A percentile compares a stretch with the other conserved stretches of the same genome.
phyloP scores from a whole-genome alignment of 2,888 invertebrate genomes.

The Ophion ventricosus region DNA sequence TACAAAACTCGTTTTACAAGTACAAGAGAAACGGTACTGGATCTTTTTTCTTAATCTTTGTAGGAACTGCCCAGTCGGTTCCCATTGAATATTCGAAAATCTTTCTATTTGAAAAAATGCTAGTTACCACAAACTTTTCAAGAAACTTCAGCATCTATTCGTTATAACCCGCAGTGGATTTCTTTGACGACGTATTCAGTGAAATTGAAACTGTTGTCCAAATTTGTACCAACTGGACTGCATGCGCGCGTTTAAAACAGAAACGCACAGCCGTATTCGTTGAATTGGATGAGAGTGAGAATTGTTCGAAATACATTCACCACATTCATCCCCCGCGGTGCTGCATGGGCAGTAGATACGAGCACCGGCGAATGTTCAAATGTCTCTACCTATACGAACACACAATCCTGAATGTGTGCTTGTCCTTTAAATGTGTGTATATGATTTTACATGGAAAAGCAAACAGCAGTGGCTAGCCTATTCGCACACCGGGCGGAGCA shows the following conservation, averaged over 20 bases:
- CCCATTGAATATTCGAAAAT: too few relatives aligned
- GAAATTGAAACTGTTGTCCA: background rate
- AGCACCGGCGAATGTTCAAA: conserved; percentile 41
- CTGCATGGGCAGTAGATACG: conserved; percentile 18
- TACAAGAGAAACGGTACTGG: too few relatives aligned
- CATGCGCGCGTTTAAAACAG: conserved; percentile 12
- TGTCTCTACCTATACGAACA: conserved; percentile 18
- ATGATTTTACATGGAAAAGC: conserved; percentile 28
- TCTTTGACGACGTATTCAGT: background rate
- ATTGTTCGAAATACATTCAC: conserved; percentile 61
- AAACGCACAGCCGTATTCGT: conserved; percentile 23
- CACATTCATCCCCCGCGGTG: conserved; percentile 47
- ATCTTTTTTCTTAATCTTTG: too few relatives aligned
- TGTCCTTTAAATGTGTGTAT: background rate
- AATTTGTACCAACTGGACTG: conserved; percentile 20
- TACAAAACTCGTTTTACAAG: too few relatives aligned
- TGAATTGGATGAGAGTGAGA: conserved; percentile 45
- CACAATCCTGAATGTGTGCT: too few relatives aligned
- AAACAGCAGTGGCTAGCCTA: conserved; percentile 56
- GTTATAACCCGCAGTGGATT: background rate
- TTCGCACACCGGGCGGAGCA: conserved; percentile 55
- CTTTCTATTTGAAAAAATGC: too few relatives aligned
- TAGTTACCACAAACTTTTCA: too few relatives aligned
- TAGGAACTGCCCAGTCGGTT: too few relatives aligned
- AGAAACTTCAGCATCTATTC: background rate